Evolutionary conservation across 1,140 invertebrate species (phyloP), one percentile per base, ranked within the genome.

Genomic region (Colletes latitarsis): DNA sequence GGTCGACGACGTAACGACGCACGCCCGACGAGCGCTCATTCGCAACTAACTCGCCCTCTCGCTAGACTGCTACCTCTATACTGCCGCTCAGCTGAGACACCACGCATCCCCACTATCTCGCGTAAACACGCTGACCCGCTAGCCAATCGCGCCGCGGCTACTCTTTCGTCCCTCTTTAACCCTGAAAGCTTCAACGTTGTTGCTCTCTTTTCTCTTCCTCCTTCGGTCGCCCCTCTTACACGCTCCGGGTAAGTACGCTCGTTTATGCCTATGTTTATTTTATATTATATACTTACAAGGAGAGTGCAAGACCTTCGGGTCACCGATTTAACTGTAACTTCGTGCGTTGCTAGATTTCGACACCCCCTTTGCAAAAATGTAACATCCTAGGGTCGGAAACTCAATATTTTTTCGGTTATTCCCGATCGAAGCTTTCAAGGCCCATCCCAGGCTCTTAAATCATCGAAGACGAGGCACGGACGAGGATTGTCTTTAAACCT

Each of bases 11-110:
- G 84, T 52, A 80, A 81, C 89, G 89, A 89, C 91, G 85, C 91
- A 90, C 91, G 86, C 85, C 77, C 77, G 66, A 85, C 91, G 92
- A 93, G 92, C 92, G 92, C 92, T 93, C 91, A 89, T 92, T 87
- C 88, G 88, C 91, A 91, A 93, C 93, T 93, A 91, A 91, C 88
- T 92, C 82, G 83, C 83, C 82, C 85, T 79, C 68, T 49, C 70
- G 76, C 71, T 75, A 75, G 55, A 73, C 82, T 84, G 84, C 83
- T 82, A 81, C 70, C 86, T 93, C 91, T 92, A 92, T 90, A 85
- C 82, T 76, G 82, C 30, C 83, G 88, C 90, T 92, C 91, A 91
- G 91, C 91, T 92, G 92, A 91, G 90, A 89, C 83, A 58, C 79
- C 77, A 21, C 43, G 41, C 77, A 72, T 76, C 90, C 83, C 89